phyloP scores from a whole-genome alignment of 2,113 vertebrate genomes.

The Lophochroa leadbeateri region DNA sequence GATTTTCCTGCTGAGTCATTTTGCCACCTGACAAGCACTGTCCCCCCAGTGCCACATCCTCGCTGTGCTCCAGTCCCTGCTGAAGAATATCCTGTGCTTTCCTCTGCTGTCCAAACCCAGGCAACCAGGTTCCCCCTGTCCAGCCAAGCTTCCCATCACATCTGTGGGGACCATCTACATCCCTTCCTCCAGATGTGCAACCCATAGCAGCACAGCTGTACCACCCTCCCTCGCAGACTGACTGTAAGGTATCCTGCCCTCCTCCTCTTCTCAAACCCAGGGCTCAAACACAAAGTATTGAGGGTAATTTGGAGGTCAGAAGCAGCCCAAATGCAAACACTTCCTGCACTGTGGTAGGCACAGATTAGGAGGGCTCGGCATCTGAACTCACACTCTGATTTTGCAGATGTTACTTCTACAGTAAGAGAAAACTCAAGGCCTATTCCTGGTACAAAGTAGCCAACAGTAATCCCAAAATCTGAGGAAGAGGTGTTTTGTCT shows the following conservation, averaged over 20 bases:
- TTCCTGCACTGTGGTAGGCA: not conserved
- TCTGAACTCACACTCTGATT: not conserved
- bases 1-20: not conserved
- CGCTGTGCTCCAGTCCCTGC: not conserved
- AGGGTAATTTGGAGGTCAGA: not conserved
- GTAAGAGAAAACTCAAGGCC: not conserved
- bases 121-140: not conserved
- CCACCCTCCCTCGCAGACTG: not conserved
- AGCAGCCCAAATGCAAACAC: not conserved
- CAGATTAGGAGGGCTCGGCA: not conserved
- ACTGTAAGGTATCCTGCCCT: not conserved
- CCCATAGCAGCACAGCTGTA: not conserved
- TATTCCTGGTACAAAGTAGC: not conserved
- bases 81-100: not conserved
- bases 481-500: not conserved
- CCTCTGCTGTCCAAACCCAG: not conserved
- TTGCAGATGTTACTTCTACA: not conserved
- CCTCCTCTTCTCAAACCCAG: not conserved
- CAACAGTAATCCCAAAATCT: not conserved
- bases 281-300: not conserved
- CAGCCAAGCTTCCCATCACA: not conserved
- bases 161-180: not conserved
- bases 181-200: not conserved
- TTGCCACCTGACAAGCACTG: not conserved
- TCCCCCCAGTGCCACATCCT: not conserved